phyloP scores from a whole-genome alignment of 2,888 invertebrate genomes.

The Tolmerus cingulatus region DNA sequence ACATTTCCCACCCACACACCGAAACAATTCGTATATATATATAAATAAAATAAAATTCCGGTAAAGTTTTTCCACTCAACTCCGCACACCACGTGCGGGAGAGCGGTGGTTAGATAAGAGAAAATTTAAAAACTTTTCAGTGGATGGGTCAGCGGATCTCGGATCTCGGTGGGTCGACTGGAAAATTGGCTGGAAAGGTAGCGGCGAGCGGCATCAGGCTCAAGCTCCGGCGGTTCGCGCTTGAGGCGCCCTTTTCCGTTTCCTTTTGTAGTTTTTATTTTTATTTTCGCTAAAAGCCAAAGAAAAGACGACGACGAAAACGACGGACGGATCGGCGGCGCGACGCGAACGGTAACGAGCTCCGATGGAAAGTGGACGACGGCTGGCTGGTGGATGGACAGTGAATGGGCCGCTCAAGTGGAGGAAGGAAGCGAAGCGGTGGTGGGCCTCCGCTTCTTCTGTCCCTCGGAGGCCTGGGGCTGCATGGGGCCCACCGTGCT shows the following conservation, averaged over 20 bases:
- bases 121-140: background rate
- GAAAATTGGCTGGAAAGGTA: background rate
- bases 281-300: background rate
- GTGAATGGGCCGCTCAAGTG: background rate
- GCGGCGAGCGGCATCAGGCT: background rate
- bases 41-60: background rate
- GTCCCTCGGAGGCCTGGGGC: background rate
- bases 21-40: background rate
- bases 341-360: background rate
- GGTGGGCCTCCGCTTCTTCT: background rate
- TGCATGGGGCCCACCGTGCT: background rate
- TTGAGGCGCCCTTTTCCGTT: constrained; percentile 20
- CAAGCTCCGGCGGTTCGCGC: background rate
- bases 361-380: background rate
- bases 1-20: constrained; percentile 9
- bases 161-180: background rate
- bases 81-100: background rate
- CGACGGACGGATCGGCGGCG: background rate
- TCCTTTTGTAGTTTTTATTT: no score
- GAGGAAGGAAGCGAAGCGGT: background rate
- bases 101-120: background rate
- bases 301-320: background rate
- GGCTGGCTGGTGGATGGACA: background rate
- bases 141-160: no score
- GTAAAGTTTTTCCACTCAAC: background rate